Evolutionary conservation across 2,888 invertebrate species (phyloP).

Genomic region (Seladonia tumulorum): DNA sequence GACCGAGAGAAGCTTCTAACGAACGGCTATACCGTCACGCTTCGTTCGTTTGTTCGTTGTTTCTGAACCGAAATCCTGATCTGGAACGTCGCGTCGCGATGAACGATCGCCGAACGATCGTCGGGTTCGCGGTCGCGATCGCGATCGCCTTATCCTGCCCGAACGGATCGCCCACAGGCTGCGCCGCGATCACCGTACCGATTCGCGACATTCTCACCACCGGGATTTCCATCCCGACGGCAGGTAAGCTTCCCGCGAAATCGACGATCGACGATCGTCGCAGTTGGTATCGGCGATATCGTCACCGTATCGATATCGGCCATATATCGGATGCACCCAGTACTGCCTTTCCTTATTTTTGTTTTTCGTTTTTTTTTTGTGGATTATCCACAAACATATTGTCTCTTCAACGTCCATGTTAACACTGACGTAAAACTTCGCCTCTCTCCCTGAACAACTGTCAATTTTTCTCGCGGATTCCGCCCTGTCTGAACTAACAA

Average conservation of each 20-base stretch:
- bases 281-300: too few species aligned
- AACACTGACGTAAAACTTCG: too few species aligned
- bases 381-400: too few species aligned
- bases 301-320: too few species aligned
- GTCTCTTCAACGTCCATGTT: too few species aligned
- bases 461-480: too few species aligned
- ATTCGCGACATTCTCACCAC: rapidly evolving
- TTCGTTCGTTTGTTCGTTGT: background rate
- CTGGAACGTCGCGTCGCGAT: background rate
- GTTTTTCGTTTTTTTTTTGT: too few species aligned
- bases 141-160: background rate
- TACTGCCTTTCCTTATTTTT: too few species aligned
- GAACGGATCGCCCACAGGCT: background rate
- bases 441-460: too few species aligned
- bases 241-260: background rate
- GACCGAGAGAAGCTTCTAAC: background rate
- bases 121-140: background rate
- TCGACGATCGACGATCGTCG: too few species aligned
- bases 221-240: background rate
- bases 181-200: background rate
- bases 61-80: background rate
- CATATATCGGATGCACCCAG: too few species aligned
- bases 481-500: too few species aligned
- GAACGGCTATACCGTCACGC: background rate
- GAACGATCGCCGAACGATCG: background rate